A percentile compares a stretch with the other conserved stretches of the same genome.
Conservation (phyloP, 2,113 vertebrate species). For the Eonycteris spelaea region DNA sequence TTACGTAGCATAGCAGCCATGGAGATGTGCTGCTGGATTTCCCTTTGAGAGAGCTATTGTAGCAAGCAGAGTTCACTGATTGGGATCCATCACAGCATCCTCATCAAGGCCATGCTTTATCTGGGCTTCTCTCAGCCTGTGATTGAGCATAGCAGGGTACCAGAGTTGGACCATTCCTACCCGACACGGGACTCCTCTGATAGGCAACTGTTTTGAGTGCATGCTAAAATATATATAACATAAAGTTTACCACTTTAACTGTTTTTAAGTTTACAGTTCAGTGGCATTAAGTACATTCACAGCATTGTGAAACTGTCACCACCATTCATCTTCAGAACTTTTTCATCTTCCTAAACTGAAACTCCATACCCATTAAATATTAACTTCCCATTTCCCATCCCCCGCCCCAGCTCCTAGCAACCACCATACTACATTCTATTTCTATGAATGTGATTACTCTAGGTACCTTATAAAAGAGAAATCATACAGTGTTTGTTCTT, state of each 20-base stretch:
- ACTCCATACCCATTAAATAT: background rate
- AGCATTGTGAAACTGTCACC: background rate
- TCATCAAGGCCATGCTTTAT: background rate
- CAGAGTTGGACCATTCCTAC: background rate
- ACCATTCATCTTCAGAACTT: background rate
- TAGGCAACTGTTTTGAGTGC: background rate
- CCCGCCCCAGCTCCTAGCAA: background rate
- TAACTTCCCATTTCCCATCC: background rate
- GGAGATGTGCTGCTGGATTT: background rate
- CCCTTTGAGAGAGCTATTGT: background rate
- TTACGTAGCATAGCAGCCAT: background rate
- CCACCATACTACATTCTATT: background rate
- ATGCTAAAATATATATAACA: background rate
- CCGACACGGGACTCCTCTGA: background rate
- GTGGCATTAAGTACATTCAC: background rate
- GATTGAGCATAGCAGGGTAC: background rate
- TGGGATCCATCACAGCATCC: background rate
- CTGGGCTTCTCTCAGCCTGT: background rate
- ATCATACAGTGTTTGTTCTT: background rate
- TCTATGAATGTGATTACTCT: background rate
- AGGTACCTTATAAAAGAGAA: background rate
- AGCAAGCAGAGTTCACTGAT: background rate
- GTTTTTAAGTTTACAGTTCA: background rate
- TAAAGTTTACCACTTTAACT: background rate
- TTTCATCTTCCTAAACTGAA: conserved; percentile 25